These are phyloP conservation scores for Anguilla rostrata DNA, from an alignment of 2,113 vertebrate species.

Conservation along the genomic window DNA sequence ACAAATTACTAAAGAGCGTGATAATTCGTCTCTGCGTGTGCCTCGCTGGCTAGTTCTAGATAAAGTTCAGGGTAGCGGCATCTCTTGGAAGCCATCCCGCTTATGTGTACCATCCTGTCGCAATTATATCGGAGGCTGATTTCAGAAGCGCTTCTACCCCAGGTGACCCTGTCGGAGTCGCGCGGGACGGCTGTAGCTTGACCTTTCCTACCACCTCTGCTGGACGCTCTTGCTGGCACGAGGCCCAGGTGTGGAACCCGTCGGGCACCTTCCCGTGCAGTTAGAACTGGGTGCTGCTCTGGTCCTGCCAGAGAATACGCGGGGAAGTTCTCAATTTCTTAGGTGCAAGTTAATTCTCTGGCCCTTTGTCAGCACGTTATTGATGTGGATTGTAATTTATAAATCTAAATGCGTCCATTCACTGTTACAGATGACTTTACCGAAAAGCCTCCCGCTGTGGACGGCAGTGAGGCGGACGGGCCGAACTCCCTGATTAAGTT, in stretches of 20 bases:
- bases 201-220: background rate
- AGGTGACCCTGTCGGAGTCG: background rate
- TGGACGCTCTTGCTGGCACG: background rate
- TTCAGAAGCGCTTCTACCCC: background rate
- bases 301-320: no score
- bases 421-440: background rate
- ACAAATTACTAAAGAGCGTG: no score
- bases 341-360: background rate
- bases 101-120: background rate
- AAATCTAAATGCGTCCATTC: background rate
- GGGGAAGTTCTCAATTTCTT: background rate
- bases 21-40: background rate
- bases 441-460: conserved; percentile 34
- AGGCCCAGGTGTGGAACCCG: background rate
- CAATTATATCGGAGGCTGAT: background rate
- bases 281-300: background rate
- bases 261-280: background rate
- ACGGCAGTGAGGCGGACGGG: background rate
- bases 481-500: conserved; percentile 65
- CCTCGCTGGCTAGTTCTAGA: background rate
- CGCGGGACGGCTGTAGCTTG: background rate
- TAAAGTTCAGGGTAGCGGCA: background rate
- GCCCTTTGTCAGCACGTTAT: background rate
- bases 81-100: background rate
- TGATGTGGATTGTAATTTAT: background rate